Conservation (phyloP, 2,113 vertebrate genomes). For the Nibea coibor region DNA sequence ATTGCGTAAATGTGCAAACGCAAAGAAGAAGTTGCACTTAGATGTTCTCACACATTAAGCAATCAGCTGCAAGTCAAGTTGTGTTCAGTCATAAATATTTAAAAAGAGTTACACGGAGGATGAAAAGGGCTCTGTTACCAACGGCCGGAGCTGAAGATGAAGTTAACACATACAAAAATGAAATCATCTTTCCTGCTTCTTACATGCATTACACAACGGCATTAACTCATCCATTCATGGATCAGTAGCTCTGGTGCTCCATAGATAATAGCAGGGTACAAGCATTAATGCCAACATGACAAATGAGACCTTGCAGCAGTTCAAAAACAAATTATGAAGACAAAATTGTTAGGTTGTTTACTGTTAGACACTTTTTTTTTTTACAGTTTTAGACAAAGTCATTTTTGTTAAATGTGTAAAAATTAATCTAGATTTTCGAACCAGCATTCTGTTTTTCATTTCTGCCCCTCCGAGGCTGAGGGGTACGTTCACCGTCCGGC, state of each 20-base stretch:
- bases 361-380: not conserved
- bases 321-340: not conserved
- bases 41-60: not conserved
- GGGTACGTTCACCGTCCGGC: not conserved
- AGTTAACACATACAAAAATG: not conserved
- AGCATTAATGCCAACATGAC: not conserved
- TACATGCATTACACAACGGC: not conserved
- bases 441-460: no score
- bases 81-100: slow-evolving; percentile 10
- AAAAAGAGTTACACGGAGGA: not conserved
- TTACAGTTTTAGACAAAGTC: not conserved
- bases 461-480: no score
- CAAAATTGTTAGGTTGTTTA: not conserved
- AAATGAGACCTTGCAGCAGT: not conserved
- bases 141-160: not conserved
- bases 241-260: not conserved
- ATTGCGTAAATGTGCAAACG: not conserved
- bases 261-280: not conserved
- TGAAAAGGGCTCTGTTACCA: not conserved
- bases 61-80: not conserved
- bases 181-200: not conserved
- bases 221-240: not conserved
- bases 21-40: not conserved
- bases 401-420: not conserved
- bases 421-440: no score